These are phyloP conservation scores for Galago senegalensis DNA, from an alignment of 2,797 vertebrate species.

Conservation along the genomic window DNA sequence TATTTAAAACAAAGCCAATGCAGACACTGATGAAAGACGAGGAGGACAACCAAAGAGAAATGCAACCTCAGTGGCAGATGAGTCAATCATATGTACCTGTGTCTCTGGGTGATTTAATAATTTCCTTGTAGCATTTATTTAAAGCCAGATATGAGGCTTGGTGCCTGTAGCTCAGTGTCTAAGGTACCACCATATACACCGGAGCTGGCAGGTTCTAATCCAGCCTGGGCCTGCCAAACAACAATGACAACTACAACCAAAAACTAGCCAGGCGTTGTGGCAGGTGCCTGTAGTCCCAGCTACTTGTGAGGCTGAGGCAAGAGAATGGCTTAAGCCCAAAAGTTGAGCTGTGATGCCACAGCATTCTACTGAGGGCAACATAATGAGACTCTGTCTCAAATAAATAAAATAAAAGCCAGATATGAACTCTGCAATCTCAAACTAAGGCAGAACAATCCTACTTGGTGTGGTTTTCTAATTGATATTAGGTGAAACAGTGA, in stretches of 20 bases:
- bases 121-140: background rate
- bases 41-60: background rate
- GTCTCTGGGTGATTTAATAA: background rate
- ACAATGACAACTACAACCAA: too few relatives aligned
- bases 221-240: too few relatives aligned
- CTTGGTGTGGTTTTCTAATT: background rate
- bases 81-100: background rate
- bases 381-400: too few relatives aligned
- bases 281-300: too few relatives aligned
- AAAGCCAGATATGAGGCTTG: background rate
- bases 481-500: background rate
- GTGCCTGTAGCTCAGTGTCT: too few relatives aligned
- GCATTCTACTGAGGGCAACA: too few relatives aligned
- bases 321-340: too few relatives aligned
- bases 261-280: too few relatives aligned
- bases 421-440: background rate
- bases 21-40: background rate
- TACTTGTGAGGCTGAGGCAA: too few relatives aligned
- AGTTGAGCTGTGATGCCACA: too few relatives aligned
- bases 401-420: background rate
- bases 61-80: background rate
- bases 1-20: conserved; percentile 52
- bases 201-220: too few relatives aligned
- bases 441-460: background rate
- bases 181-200: too few relatives aligned